Evolutionary conservation across 2,888 invertebrate species (phyloP).

Genomic region (Anagyrus pseudococci): DNA sequence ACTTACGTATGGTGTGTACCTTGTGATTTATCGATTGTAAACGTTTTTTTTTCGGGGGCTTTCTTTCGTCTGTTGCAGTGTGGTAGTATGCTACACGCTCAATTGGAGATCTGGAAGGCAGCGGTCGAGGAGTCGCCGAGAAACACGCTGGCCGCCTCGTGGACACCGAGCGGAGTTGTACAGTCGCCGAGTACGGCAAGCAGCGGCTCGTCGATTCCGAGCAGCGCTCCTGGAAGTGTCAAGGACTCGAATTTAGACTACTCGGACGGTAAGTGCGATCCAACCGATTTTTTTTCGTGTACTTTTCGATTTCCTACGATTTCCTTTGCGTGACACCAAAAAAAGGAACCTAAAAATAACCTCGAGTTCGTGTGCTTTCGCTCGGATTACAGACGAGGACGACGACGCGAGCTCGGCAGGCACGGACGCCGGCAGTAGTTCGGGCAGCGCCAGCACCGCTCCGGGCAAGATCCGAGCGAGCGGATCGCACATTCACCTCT

Average conservation of each 20-base stretch:
- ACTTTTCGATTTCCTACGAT: background rate
- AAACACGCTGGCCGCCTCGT: conserved; percentile 59
- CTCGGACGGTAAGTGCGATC: conserved; percentile 69
- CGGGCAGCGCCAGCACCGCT: conserved; percentile 25
- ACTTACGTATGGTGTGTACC: too few species aligned
- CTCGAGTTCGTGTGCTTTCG: too few species aligned
- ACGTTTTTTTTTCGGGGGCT: conserved; percentile 11
- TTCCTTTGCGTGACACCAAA: too few species aligned
- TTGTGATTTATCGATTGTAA: conserved; percentile 9
- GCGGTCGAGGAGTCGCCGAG: conserved; percentile 69
- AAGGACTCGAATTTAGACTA: conserved; percentile 67
- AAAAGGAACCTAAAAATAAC: too few species aligned
- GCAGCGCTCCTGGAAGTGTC: conserved; percentile 47
- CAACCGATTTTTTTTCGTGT: background rate
- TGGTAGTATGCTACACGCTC: conserved; percentile 84
- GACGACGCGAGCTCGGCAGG: conserved; percentile 58
- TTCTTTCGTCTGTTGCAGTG: conserved; percentile 65
- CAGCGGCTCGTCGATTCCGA: conserved; percentile 50
- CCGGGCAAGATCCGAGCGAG: conserved; percentile 60
- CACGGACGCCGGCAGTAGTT: conserved; percentile 13
- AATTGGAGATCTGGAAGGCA: conserved; percentile 91
- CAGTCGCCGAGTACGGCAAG: conserved; percentile 51
- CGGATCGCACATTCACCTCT: conserved; percentile 94
- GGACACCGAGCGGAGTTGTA: conserved; percentile 55
- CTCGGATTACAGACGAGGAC: conserved; percentile 66